A percentile compares a stretch with the other conserved stretches of the same genome.
phyloP scores from a whole-genome alignment of 1,140 invertebrate genomes.

The Cydia splendana region DNA sequence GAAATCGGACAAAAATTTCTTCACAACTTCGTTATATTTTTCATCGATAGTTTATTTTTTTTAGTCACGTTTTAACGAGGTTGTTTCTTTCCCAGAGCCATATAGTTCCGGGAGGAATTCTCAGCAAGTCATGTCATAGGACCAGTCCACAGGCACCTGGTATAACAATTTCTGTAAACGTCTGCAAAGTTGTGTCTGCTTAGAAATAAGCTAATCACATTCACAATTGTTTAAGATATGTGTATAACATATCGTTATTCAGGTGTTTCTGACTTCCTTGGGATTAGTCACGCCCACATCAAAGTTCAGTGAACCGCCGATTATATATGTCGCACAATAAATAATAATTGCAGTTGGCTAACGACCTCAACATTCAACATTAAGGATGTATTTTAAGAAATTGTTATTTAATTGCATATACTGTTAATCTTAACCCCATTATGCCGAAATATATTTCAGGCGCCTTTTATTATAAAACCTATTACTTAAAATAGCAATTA shows the following conservation, averaged over 20 bases:
- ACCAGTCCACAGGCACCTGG: too few relatives aligned
- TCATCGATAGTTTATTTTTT: too few relatives aligned
- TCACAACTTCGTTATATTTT: too few relatives aligned
- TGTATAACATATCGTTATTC: not conserved
- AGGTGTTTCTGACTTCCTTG: slow-evolving; percentile 6
- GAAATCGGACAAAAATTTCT: too few relatives aligned
- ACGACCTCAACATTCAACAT: not conserved
- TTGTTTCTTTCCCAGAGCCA: too few relatives aligned
- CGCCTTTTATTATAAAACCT: not conserved
- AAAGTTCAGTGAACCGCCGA: slow-evolving; percentile 5
- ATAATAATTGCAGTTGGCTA: slow-evolving; percentile 4
- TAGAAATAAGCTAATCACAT: not conserved
- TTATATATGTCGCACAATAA: slow-evolving; percentile 26
- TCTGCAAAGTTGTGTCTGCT: not conserved
- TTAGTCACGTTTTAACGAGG: too few relatives aligned
- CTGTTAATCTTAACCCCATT: not conserved
- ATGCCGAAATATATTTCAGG: not conserved
- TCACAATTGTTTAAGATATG: slow-evolving; percentile 3
- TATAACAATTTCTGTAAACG: too few relatives aligned
- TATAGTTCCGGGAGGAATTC: too few relatives aligned
- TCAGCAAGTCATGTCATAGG: too few relatives aligned
- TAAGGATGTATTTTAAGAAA: not conserved
- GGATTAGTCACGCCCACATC: slow-evolving; percentile 6
- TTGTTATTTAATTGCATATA: slow-evolving; percentile 1
- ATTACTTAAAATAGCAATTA: not conserved